These are phyloP conservation scores for Drosophila repleta DNA, from an alignment of 1,140 invertebrate species.

Conservation along the genomic window DNA sequence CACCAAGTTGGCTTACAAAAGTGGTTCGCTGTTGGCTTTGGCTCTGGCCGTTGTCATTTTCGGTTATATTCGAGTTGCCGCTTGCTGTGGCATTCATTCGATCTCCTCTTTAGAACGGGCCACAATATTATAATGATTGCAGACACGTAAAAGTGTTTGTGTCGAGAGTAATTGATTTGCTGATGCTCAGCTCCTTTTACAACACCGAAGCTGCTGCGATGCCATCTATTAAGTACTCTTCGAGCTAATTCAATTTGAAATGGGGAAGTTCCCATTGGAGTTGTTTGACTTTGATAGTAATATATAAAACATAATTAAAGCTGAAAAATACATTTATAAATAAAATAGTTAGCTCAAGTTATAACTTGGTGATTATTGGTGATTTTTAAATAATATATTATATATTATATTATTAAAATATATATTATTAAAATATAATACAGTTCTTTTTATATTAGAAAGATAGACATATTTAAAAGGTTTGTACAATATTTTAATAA, in stretches of 20 bases:
- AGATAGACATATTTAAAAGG: too few species aligned
- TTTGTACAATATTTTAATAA: too few species aligned
- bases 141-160: slow-evolving; percentile 1
- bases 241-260: background rate
- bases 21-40: background rate
- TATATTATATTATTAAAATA: too few species aligned
- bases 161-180: slow-evolving; percentile 1
- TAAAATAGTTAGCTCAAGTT: too few species aligned
- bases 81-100: background rate
- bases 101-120: background rate
- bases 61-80: slow-evolving; percentile 22
- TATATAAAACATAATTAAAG: too few species aligned
- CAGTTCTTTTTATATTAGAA: too few species aligned
- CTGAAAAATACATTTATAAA: too few species aligned
- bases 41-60: slow-evolving; percentile 16
- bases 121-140: background rate
- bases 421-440: too few species aligned
- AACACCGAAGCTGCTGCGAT: background rate
- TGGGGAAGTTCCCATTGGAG: too few species aligned
- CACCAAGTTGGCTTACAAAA: slow-evolving; percentile 21
- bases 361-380: too few species aligned
- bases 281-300: too few species aligned
- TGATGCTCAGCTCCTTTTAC: background rate
- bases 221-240: background rate
- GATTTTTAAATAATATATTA: too few species aligned